phyloP scores from a whole-genome alignment of 1,140 invertebrate genomes.

The Dreissena polymorpha region DNA sequence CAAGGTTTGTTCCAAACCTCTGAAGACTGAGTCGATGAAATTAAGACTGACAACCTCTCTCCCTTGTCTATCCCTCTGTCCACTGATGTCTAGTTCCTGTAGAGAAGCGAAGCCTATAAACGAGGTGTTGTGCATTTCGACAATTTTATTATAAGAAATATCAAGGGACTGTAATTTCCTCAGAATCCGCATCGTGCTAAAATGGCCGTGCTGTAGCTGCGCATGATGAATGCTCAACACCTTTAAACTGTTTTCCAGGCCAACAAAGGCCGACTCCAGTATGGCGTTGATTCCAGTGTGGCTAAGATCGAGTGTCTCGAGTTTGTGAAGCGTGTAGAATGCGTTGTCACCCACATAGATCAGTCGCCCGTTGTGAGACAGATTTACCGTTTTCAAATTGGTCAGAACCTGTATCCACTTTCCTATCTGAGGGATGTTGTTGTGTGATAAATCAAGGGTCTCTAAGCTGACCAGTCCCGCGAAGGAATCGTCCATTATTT shows the following conservation, averaged over 20 bases:
- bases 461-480: slow-evolving; percentile 27
- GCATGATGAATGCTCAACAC: slow-evolving; percentile 30
- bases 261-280: slow-evolving; percentile 23
- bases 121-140: slow-evolving; percentile 49
- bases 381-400: slow-evolving; percentile 40
- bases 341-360: slow-evolving; percentile 45
- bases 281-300: slow-evolving; percentile 39
- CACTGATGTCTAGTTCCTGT: slow-evolving; percentile 50
- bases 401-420: slow-evolving; percentile 9
- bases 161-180: slow-evolving; percentile 32
- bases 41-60: background rate
- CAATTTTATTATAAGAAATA: slow-evolving; percentile 48
- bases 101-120: slow-evolving; percentile 47
- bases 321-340: slow-evolving; percentile 17
- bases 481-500: slow-evolving; percentile 23
- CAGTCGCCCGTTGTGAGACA: slow-evolving; percentile 44
- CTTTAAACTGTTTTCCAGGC: slow-evolving; percentile 29
- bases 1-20: slow-evolving; percentile 43
- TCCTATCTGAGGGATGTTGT: slow-evolving; percentile 25
- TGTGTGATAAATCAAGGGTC: slow-evolving; percentile 42
- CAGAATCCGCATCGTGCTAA: slow-evolving; percentile 23
- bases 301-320: slow-evolving; percentile 38
- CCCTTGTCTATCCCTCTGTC: slow-evolving; percentile 18
- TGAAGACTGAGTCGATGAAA: slow-evolving; percentile 49
- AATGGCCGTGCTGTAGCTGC: slow-evolving; percentile 36